A percentile compares a stretch with the other conserved stretches of the same genome.
Conservation (phyloP, 2,888 invertebrate species). For the Pyrrhia umbra region DNA sequence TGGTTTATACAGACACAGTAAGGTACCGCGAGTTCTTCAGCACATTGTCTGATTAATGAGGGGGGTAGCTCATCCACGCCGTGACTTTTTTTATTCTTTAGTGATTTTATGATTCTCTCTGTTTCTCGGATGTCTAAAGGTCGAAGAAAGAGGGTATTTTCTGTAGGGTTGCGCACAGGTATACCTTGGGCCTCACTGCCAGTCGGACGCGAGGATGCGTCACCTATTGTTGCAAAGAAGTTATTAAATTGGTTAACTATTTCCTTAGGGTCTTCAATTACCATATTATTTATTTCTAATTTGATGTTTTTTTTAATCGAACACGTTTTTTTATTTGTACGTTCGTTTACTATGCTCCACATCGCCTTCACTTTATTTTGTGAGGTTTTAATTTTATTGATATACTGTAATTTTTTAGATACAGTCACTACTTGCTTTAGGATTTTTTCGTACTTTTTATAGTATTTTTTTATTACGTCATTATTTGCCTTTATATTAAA, state of each 20-base stretch:
- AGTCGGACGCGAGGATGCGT: not conserved
- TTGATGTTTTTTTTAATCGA: constrained; percentile 2
- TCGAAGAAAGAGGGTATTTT: constrained; percentile 10
- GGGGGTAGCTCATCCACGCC: not conserved
- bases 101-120: too few relatives aligned
- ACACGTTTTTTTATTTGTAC: constrained; percentile 7
- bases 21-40: too few relatives aligned
- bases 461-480: constrained; percentile 3
- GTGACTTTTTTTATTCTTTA: too few relatives aligned
- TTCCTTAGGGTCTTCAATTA: constrained; percentile 2
- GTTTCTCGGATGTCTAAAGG: constrained; percentile 10
- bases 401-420: constrained; percentile 12
- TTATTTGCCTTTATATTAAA: constrained; percentile 1
- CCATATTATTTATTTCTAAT: constrained; percentile 2
- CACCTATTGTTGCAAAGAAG: not conserved
- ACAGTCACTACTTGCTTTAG: constrained; percentile 5
- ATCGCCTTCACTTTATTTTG: too few relatives aligned
- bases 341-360: constrained; percentile 11
- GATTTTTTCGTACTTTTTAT: constrained; percentile 17
- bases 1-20: too few relatives aligned
- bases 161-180: constrained; percentile 3
- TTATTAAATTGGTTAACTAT: constrained; percentile 5
- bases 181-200: not conserved
- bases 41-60: too few relatives aligned
- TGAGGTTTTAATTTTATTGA: constrained; percentile 5